A percentile compares a stretch with the other conserved stretches of the same genome.
These are phyloP conservation scores for Tanaodytes sp. DNA, from an alignment of 2,888 invertebrate genomes.

Conservation along the genomic window DNA sequence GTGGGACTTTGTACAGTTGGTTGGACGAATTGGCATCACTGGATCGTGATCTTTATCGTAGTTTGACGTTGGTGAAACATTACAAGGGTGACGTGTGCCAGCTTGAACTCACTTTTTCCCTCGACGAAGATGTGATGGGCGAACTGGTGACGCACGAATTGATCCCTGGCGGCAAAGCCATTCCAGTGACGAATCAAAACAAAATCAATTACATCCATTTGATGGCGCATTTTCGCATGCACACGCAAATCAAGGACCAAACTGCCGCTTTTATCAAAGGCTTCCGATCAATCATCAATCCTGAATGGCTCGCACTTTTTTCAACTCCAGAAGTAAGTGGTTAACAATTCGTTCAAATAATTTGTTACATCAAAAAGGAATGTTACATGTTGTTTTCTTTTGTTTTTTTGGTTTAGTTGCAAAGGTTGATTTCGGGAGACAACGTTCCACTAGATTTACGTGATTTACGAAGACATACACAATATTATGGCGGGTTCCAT, in stretches of 20 bases:
- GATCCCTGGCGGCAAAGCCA: slow-evolving; percentile 93
- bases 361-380: too few species aligned
- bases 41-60: slow-evolving; percentile 95
- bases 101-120: slow-evolving; percentile 95
- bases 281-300: slow-evolving; percentile 94
- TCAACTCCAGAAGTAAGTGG: slow-evolving; percentile 89
- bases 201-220: slow-evolving; percentile 98
- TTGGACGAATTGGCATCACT: slow-evolving; percentile 98
- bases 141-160: slow-evolving; percentile 95
- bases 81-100: slow-evolving; percentile 93
- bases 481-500: slow-evolving; percentile 99
- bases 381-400: not conserved
- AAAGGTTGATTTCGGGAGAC: slow-evolving; percentile 96
- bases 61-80: slow-evolving; percentile 95
- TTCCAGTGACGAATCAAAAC: slow-evolving; percentile 96
- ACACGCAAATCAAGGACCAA: slow-evolving; percentile 97
- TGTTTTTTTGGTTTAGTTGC: slow-evolving; percentile 78
- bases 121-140: slow-evolving; percentile 95
- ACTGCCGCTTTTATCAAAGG: slow-evolving; percentile 96
- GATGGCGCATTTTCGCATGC: slow-evolving; percentile 99
- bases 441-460: slow-evolving; percentile 92
- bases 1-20: slow-evolving; percentile 94
- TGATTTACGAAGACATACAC: slow-evolving; percentile 91
- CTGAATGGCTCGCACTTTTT: slow-evolving; percentile 94
- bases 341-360: too few species aligned